Evolutionary conservation across 2,113 vertebrate genomes (phyloP), one percentile per base, ranked within the genome.

Genomic region (Cranoglanis bouderius): DNA sequence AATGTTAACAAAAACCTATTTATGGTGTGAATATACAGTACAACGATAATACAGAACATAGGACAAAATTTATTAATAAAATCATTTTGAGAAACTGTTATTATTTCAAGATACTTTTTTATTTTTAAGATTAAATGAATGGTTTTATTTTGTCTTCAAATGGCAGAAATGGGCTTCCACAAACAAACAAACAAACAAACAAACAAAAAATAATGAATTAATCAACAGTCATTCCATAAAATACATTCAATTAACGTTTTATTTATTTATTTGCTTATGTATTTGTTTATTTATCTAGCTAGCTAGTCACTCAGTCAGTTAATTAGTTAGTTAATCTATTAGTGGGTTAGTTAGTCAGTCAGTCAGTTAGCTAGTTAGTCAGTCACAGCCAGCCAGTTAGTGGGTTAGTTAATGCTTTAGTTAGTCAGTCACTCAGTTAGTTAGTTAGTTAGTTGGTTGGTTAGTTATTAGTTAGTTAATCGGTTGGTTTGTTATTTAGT

Each of bases 291-390:
- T n/a, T 61, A 26, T 1, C 24, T 5, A 65, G 2, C 13, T 14
- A 65, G 0, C 13, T 14, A 49, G 46, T 49, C 2, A 10, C 8
- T 46, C 46, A 3, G 8, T 65, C 10, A n/a, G 2, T 65, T 2
- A 61, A 0, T 61, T 24, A 61, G 1, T 26, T 21, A 6, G 5
- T 49, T 1, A 49, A 9, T 49, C 8, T 1, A 6, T 0, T 4
- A 46, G 43, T 21, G 0, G 21, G 12, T 18, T 18, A 57, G 18
- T 59, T 13, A 59, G 2, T 61, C 21, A 21, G 4, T 61, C 12
- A 26, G 6, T 55, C 21, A 59, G 19, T 59, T 21, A 18, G 53
- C 16, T 55, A 18, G 53, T 55, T 3, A 14, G 3, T 4, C 9
- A 46, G 46, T n/a, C n/a, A n/a, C n/a, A n/a, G n/a, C n/a, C n/a